Evolutionary conservation across 2,797 vertebrate species (phyloP).

Genomic region (Bufotes viridis): DNA sequence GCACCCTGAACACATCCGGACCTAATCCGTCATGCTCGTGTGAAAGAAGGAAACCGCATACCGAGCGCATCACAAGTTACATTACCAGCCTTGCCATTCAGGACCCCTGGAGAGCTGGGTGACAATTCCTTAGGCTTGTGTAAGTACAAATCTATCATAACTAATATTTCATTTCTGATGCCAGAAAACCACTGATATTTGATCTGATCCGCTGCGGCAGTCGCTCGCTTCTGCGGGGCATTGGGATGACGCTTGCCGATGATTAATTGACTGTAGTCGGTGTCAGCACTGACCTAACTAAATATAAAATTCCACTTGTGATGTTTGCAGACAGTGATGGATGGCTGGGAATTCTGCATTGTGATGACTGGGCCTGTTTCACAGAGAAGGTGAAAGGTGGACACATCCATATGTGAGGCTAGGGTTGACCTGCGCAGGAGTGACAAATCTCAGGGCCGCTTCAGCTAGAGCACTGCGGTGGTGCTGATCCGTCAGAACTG

Average conservation of each 20-base stretch:
- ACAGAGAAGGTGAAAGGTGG: neutral
- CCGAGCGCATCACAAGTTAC: too few relatives aligned
- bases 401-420: neutral
- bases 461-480: neutral
- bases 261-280: slow-evolving; percentile 36
- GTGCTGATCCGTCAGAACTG: neutral
- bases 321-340: slow-evolving; percentile 45
- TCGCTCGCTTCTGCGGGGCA: neutral
- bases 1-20: too few relatives aligned
- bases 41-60: too few relatives aligned
- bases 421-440: neutral
- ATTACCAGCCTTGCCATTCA: neutral
- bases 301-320: slow-evolving; percentile 46
- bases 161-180: too few relatives aligned
- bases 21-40: too few relatives aligned
- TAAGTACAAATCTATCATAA: neutral
- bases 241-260: neutral
- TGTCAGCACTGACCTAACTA: slow-evolving; percentile 44
- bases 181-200: neutral
- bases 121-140: neutral
- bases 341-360: neutral
- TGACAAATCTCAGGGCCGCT: neutral
- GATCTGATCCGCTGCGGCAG: neutral
- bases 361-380: slow-evolving; percentile 25
- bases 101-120: neutral